Evolutionary conservation across 1,140 invertebrate genomes (phyloP), one percentile per base, ranked within the genome.

Genomic region (Sitobion miscanthi): DNA sequence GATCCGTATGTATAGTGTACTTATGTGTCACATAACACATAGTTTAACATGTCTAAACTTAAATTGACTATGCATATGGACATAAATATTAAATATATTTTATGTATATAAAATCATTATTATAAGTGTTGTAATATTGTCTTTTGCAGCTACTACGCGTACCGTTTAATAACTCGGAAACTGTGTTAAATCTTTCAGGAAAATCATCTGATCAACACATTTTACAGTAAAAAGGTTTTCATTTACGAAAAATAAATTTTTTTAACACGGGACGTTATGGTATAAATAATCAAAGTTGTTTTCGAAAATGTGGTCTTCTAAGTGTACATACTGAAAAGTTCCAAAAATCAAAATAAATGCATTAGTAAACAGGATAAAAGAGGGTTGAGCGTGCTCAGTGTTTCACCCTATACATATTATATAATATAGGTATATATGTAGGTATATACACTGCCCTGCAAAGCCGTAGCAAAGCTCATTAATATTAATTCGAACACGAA

Each of bases 401-500:
- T 77, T 77, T 77, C 30, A n/a, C 62, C 62, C 62, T 77, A 77
- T 69, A n/a, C 11, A 14, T 14, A 62, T 9, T 62, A 62, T n/a
- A 69, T 69, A 47, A 69, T 7, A n/a, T n/a, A n/a, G n/a, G n/a
- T n/a, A n/a, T n/a, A n/a, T n/a, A n/a, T n/a, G 35, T 82, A 83
- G 20, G 21, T 83, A 83, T 42, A 23, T 86, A 25, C 45, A n/a
- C 14, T 1, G 38, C 85, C 45, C 30, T 6, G 62, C 45, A 86
- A 86, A 42, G 38, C 77, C n/a, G 6, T 4, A 42, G 83, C 25
- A 42, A 25, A 20, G 87, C 87, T 88, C 87, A 88, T 88, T 54
- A 88, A 88, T 88, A 88, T 88, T 88, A 49, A 52, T 52, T 52
- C 87, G 87, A 30, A 54, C 87, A 52, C 30, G 49, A 88, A 88